Conservation (phyloP, 2,113 vertebrate genomes). For the Nothobranchius kuhntae region DNA sequence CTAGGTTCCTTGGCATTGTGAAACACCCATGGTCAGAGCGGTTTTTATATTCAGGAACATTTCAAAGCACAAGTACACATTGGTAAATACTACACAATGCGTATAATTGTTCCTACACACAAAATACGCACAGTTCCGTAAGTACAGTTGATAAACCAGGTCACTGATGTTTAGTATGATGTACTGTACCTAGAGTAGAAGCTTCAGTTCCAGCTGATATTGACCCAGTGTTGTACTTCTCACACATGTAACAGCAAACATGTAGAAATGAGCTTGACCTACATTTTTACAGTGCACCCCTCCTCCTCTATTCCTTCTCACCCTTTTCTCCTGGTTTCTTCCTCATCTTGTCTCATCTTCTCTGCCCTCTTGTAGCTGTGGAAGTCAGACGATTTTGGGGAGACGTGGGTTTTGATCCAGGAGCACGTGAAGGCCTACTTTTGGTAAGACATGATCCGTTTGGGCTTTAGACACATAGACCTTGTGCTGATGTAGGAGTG, state of each 20-base stretch:
- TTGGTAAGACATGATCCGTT: conserved; percentile 82
- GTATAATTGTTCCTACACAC: no score
- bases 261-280: conserved; percentile 65
- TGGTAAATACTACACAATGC: no score
- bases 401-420: conserved; percentile 98
- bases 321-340: background rate
- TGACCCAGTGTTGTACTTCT: conserved; percentile 30
- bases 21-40: no score
- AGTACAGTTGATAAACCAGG: background rate
- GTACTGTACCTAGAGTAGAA: background rate
- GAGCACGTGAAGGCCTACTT: conserved; percentile 96
- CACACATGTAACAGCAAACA: conserved; percentile 46
- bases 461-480: conserved; percentile 1
- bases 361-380: conserved; percentile 83
- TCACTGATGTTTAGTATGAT: background rate
- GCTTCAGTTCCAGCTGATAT: conserved; percentile 18
- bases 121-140: no score
- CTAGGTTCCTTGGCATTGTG: no score
- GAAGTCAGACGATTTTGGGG: conserved; percentile 98
- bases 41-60: no score
- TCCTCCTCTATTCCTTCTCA: conserved; percentile 1
- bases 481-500: background rate
- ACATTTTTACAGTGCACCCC: conserved; percentile 57
- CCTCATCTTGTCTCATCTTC: background rate
- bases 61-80: no score